These are phyloP conservation scores for Heliothis peltigera DNA, from an alignment of 2,888 invertebrate genomes.

Conservation along the genomic window DNA sequence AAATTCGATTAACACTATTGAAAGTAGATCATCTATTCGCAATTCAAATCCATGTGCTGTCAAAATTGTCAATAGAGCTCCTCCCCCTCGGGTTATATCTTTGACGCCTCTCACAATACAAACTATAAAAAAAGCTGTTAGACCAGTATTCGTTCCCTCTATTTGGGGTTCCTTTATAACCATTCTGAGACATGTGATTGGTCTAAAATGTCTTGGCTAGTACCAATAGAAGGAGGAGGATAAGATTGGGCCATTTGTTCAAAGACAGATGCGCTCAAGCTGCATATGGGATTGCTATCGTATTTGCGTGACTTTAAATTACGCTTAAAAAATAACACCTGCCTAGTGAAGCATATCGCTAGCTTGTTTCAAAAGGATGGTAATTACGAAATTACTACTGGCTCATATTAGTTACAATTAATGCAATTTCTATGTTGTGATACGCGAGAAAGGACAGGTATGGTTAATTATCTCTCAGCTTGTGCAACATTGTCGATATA, in stretches of 20 bases:
- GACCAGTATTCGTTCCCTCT: slow-evolving; percentile 47
- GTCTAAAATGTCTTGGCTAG: slow-evolving; percentile 63
- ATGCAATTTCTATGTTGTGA: neutral
- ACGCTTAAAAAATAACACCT: slow-evolving; percentile 72
- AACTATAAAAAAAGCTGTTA: slow-evolving; percentile 46
- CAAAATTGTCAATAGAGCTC: slow-evolving; percentile 13
- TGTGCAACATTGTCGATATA: too few species aligned
- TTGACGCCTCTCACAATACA: slow-evolving; percentile 42
- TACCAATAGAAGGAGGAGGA: slow-evolving; percentile 77
- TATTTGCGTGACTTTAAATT: slow-evolving; percentile 70
- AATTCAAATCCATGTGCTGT: neutral
- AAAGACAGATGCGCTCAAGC: slow-evolving; percentile 80
- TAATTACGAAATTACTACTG: slow-evolving; percentile 24
- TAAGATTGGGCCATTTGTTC: slow-evolving; percentile 71
- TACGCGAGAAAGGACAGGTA: neutral
- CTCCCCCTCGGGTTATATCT: slow-evolving; percentile 31
- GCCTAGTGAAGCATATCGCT: slow-evolving; percentile 47
- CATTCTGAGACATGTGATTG: slow-evolving; percentile 72
- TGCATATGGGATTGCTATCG: slow-evolving; percentile 69
- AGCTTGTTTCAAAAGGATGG: slow-evolving; percentile 16
- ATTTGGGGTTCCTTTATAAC: slow-evolving; percentile 73
- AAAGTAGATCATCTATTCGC: neutral
- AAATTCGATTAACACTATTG: neutral
- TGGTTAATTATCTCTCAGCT: neutral
- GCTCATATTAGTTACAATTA: slow-evolving; percentile 12